A percentile compares a stretch with the other conserved stretches of the same genome.
phyloP scores from a whole-genome alignment of 2,797 vertebrate species.

The Peromyscus melanophrys region DNA sequence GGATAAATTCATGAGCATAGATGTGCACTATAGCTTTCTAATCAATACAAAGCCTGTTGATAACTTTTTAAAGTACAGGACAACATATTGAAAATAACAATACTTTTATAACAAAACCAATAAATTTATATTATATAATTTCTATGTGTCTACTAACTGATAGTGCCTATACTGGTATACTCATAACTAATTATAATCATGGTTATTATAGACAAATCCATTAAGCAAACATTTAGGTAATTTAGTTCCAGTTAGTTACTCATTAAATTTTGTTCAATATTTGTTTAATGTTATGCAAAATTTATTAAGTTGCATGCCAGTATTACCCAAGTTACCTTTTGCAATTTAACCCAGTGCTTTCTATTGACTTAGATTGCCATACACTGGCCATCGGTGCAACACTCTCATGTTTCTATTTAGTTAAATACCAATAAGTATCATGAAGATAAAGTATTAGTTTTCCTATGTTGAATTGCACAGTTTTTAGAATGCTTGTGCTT shows the following conservation, averaged over 20 bases:
- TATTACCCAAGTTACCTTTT: background rate
- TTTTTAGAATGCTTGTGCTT: background rate
- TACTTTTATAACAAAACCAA: background rate
- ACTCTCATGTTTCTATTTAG: background rate
- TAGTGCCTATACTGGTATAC: background rate
- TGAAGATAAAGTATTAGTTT: background rate
- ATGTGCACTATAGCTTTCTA: background rate
- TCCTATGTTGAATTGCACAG: background rate
- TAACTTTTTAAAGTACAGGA: background rate
- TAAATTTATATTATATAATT: background rate
- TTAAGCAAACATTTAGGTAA: background rate
- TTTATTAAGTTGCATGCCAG: background rate
- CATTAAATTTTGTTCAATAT: background rate
- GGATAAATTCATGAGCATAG: background rate
- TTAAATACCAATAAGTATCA: background rate
- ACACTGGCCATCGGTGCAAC: background rate
- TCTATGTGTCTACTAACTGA: background rate
- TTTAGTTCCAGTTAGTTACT: background rate
- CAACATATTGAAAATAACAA: background rate
- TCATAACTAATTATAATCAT: background rate
- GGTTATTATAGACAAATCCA: background rate
- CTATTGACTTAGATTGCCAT: background rate
- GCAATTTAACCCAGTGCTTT: background rate
- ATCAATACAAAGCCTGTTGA: background rate
- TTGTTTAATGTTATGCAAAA: background rate